These are phyloP conservation scores for Gouania willdenowi DNA, from an alignment of 2,797 vertebrate species.

Conservation along the genomic window DNA sequence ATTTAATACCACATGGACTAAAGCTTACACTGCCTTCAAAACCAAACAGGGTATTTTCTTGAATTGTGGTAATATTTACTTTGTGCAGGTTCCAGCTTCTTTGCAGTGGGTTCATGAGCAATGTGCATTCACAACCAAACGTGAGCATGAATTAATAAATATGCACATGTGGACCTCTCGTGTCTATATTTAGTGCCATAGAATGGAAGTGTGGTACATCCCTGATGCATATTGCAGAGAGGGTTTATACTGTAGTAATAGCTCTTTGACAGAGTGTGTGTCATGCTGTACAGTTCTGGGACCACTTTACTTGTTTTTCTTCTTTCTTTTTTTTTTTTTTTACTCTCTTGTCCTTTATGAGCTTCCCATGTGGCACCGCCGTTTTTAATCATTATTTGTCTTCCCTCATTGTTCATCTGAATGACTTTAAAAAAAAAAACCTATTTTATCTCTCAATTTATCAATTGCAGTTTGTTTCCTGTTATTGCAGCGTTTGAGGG, in stretches of 20 bases:
- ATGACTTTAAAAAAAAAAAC: too few species aligned
- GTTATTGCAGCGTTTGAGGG: slow-evolving; percentile 37
- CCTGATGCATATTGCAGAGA: slow-evolving; percentile 38
- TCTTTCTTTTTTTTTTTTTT: slow-evolving; percentile 6
- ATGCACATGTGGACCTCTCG: neutral
- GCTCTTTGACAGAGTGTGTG: slow-evolving; percentile 32
- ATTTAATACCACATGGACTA: too few species aligned
- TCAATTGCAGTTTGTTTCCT: slow-evolving; percentile 48
- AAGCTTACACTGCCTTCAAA: too few species aligned
- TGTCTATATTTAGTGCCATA: neutral
- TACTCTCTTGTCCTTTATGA: slow-evolving; percentile 11
- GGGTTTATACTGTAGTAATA: slow-evolving; percentile 52
- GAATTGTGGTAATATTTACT: too few species aligned
- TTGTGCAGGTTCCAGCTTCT: neutral
- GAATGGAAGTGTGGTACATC: slow-evolving; percentile 8
- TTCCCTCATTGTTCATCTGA: slow-evolving; percentile 37
- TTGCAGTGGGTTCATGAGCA: slow-evolving; percentile 24
- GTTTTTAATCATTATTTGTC: too few species aligned
- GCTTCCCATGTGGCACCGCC: too few species aligned
- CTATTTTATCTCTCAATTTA: slow-evolving; percentile 22
- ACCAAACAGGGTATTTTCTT: too few species aligned
- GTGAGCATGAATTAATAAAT: slow-evolving; percentile 29
- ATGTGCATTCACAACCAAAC: slow-evolving; percentile 9
- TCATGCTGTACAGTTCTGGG: slow-evolving; percentile 25
- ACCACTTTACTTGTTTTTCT: neutral